Conservation (phyloP, 2,888 invertebrate genomes). For the Azorinus chamasolen region DNA sequence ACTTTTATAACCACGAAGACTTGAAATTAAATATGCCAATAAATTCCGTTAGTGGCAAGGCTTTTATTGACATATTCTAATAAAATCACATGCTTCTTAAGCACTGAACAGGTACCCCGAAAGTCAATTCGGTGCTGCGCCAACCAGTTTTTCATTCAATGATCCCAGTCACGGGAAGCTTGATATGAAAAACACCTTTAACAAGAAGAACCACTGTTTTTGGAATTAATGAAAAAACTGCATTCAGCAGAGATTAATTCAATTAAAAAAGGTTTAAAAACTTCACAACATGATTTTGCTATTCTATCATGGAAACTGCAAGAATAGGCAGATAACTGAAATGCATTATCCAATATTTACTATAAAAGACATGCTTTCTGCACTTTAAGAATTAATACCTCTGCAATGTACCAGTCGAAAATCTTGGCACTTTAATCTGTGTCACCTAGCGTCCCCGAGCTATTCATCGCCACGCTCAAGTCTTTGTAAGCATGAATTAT, state of each 20-base stretch:
- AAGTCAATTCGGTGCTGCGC: too few relatives aligned
- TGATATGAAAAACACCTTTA: constrained; percentile 34
- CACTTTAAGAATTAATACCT: constrained; percentile 15
- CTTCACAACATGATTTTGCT: too few relatives aligned
- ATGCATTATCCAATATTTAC: too few relatives aligned
- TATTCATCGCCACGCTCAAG: constrained; percentile 51
- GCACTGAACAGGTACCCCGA: not conserved
- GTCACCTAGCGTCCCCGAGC: constrained; percentile 49
- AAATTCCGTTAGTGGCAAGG: not conserved
- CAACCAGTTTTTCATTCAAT: constrained; percentile 37
- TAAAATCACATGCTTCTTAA: constrained; percentile 1
- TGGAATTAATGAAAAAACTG: too few relatives aligned
- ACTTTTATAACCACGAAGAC: too few relatives aligned
- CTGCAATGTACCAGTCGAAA: constrained; percentile 33
- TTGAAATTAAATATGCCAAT: not conserved
- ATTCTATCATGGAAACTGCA: too few relatives aligned
- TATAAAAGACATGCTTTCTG: too few relatives aligned
- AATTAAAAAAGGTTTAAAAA: too few relatives aligned
- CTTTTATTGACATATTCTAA: not conserved
- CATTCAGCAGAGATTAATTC: too few relatives aligned
- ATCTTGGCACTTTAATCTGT: constrained; percentile 62
- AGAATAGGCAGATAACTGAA: too few relatives aligned
- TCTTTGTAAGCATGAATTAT: constrained; percentile 57
- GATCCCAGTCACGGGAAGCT: constrained; percentile 41
- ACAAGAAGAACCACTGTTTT: too few relatives aligned